Percentiles rank a stretch among this genome's conserved stretches.
These are phyloP conservation scores for Cataglyphis hispanica DNA, from an alignment of 1,140 invertebrate species.

Conservation along the genomic window DNA sequence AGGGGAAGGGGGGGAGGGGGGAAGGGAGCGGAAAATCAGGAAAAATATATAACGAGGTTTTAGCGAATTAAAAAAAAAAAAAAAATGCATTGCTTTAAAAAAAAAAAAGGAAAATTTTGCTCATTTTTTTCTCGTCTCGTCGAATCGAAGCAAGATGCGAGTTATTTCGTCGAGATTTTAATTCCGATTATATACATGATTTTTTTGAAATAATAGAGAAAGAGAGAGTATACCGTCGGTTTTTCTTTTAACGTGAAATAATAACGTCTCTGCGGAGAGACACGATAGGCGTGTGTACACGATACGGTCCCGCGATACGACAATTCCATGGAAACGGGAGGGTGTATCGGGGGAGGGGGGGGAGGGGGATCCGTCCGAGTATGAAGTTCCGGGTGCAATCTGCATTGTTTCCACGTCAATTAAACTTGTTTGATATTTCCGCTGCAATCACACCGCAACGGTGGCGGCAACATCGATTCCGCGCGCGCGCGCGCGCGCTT, in stretches of 20 bases:
- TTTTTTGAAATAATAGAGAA: background rate
- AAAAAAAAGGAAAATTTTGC: background rate
- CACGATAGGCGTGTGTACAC: background rate
- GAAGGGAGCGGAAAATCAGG: background rate
- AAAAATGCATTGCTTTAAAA: too few relatives aligned
- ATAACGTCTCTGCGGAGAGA: background rate
- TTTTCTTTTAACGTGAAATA: background rate
- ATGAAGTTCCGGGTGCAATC: conserved; percentile 61
- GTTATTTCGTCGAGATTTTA: background rate
- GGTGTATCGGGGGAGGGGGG: background rate
- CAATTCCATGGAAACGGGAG: conserved; percentile 50
- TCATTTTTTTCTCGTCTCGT: background rate
- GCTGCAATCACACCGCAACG: conserved; percentile 49
- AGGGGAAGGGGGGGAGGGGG: too few relatives aligned
- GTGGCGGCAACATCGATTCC: conserved; percentile 43
- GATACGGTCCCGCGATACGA: conserved; percentile 27
- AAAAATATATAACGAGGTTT: conserved; percentile 17
- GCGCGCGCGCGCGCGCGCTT: conserved; percentile 53
- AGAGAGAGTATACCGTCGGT: too few relatives aligned
- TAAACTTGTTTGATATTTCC: conserved; percentile 65
- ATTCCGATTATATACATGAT: background rate
- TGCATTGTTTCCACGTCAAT: conserved; percentile 64
- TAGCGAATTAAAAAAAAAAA: background rate
- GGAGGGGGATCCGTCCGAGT: conserved; percentile 22
- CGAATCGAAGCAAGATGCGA: background rate